Base-by-base conservation (phyloP, 2,888 invertebrate species). In the Apoda limacodes region DNA sequence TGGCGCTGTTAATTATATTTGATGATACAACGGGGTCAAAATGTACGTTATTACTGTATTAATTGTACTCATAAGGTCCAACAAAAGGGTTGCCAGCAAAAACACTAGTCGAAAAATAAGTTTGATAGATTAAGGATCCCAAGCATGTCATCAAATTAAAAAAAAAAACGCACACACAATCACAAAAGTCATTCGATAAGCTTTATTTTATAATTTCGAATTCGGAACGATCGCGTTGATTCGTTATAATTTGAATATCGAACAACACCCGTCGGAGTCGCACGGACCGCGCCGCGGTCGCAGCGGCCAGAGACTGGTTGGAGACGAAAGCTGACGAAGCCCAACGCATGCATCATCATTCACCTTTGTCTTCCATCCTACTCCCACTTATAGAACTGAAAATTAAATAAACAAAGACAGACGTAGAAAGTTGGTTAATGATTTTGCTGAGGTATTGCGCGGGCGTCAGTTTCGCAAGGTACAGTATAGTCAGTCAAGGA, bases 231-330 rank as follows among this genome's bases (percentile, higher is more conserved):
- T 48, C 57, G 62, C 60, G 60, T 39, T 42, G 43, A 51, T 53
- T 55, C 64, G 59, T 52, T 55, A 56, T 51, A 63, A 7, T 17
- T 7, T 6, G 5, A 6, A 6, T 17, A 17, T 56, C 39, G 48
- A 58, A 58, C 37, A 37, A 35, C 38, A 40, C 50, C 44, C 52
- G 48, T 40, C 47, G 48, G 31, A 45, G 43, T 43, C 52, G 55
- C 62, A 56, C 56, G 57, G 51, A 51, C 63, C 56, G 64, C 69
- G 63, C 57, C 70, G 71, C 69, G 43, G 55, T 71, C 72, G 74
- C 72, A 55, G 51, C 70, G 61, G 48, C 51, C 52, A 52, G 66
- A 78, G 78, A 78, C 78, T 76, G 68, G 48, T 63, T 60, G 76
- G 76, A 76, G 76, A 61, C 75, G 46, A 37, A 40, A 34, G 12